Evolutionary conservation across 1,140 invertebrate genomes (phyloP).

Genomic region (Elysia chlorotica): DNA sequence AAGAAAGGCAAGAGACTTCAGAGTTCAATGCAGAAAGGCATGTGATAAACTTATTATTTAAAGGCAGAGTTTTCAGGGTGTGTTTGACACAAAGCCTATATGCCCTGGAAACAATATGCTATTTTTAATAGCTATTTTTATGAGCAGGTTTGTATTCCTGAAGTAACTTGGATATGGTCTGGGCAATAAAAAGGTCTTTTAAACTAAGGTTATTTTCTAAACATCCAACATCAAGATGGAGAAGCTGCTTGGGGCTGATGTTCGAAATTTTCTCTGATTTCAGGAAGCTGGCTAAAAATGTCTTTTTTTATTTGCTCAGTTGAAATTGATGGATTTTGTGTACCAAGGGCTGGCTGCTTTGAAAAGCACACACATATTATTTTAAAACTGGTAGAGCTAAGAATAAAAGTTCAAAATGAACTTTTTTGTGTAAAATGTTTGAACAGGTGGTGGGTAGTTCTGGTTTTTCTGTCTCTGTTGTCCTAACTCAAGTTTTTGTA

Average conservation of each 20-base stretch:
- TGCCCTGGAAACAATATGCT: neutral
- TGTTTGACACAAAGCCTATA: neutral
- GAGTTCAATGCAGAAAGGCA: neutral
- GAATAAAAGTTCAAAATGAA: conserved; percentile 19
- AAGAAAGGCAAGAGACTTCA: neutral
- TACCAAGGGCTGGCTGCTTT: conserved; percentile 26
- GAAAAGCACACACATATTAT: conserved; percentile 26
- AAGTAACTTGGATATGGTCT: neutral
- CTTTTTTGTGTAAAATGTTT: conserved; percentile 11
- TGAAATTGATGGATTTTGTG: conserved; percentile 32
- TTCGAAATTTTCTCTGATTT: conserved; percentile 18
- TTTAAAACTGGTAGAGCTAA: conserved; percentile 30
- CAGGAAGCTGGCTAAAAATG: conserved; percentile 27
- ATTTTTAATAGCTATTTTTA: neutral
- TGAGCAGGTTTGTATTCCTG: neutral
- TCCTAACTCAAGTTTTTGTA: conserved; percentile 18
- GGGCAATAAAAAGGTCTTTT: conserved; percentile 21
- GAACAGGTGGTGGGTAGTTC: conserved; percentile 27
- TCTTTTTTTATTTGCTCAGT: conserved; percentile 16
- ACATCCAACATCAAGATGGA: neutral
- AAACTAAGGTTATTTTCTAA: neutral
- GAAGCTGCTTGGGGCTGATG: conserved; percentile 4
- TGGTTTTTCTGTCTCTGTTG: conserved; percentile 22
- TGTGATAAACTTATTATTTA: neutral
- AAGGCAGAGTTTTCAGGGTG: neutral